Percentiles rank a stretch among this genome's conserved stretches.
phyloP scores from a whole-genome alignment of 2,797 vertebrate genomes.

The Margarornis squamiger region DNA sequence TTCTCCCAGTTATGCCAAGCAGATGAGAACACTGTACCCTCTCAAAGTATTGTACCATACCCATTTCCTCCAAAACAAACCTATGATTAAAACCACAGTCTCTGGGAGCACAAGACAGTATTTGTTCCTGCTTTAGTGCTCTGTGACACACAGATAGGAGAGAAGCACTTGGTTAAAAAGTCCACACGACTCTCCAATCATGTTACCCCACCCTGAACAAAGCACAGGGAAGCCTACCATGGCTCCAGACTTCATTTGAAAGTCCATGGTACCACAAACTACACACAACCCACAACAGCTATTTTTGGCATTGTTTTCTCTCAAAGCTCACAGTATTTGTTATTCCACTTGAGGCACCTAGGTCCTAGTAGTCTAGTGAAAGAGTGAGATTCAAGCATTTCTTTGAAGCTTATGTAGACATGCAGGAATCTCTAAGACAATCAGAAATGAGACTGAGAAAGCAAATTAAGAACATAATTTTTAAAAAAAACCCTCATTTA shows the following conservation, averaged over 20 bases:
- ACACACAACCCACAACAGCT: neutral
- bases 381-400: neutral
- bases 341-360: neutral
- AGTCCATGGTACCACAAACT: neutral
- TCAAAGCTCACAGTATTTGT: neutral
- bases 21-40: neutral
- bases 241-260: neutral
- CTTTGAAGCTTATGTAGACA: neutral
- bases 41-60: neutral
- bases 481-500: neutral
- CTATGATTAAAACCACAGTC: neutral
- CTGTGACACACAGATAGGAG: neutral
- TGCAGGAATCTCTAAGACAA: neutral
- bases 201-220: accelerated
- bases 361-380: neutral
- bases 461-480: neutral
- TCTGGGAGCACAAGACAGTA: neutral
- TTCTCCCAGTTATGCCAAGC: neutral
- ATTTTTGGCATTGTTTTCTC: neutral
- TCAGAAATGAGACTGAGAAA: neutral
- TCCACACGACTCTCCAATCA: neutral
- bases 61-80: neutral
- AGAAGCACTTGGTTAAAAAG: neutral
- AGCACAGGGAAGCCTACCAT: neutral
- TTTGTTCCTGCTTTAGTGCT: neutral